Evolutionary conservation across 2,113 vertebrate species (phyloP).

Genomic region (Lipotes vexillifer): DNA sequence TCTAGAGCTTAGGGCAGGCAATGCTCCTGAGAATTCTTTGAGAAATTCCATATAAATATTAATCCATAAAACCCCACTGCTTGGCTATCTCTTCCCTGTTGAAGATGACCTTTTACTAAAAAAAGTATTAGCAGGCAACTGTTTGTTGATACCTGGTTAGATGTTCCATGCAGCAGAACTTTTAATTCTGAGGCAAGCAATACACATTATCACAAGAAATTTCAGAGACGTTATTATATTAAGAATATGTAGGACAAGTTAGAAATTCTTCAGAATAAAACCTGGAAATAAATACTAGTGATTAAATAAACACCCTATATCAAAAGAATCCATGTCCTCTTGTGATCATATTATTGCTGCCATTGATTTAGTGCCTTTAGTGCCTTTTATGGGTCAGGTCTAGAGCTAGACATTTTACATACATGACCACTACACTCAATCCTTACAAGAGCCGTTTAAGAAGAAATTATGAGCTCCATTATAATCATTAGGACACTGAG

Average conservation of each 20-base stretch:
- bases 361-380: not conserved
- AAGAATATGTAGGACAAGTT: not conserved
- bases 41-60: not conserved
- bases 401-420: not conserved
- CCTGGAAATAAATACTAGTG: not conserved
- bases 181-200: not conserved
- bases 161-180: not conserved
- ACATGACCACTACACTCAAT: not conserved
- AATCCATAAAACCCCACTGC: not conserved
- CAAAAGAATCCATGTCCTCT: not conserved
- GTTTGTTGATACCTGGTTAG: not conserved
- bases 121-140: not conserved
- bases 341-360: not conserved
- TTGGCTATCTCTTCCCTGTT: not conserved
- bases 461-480: not conserved
- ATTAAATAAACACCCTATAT: not conserved
- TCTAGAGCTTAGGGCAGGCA: not conserved
- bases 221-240: not conserved
- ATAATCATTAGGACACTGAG: not conserved
- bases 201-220: not conserved
- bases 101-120: not conserved
- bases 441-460: not conserved
- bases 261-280: not conserved
- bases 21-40: not conserved
- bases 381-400: not conserved